These are phyloP conservation scores for Vulpes ferrilata DNA, from an alignment of 2,113 vertebrate species.

Conservation along the genomic window DNA sequence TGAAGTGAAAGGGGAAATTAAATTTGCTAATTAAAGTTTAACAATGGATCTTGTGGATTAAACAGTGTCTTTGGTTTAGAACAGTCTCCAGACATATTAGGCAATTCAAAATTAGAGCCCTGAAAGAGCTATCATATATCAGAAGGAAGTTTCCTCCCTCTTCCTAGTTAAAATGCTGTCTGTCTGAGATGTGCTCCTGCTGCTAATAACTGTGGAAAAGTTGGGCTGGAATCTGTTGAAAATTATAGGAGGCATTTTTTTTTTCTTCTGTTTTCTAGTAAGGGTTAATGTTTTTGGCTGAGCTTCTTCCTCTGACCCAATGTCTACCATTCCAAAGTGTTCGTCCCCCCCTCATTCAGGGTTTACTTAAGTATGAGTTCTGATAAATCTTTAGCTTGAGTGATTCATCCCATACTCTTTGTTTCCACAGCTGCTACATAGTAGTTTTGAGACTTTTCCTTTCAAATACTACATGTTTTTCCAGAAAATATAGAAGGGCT, in stretches of 20 bases:
- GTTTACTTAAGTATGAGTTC: background rate
- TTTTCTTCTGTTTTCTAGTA: background rate
- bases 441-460: background rate
- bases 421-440: background rate
- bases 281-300: background rate
- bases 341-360: background rate
- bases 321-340: background rate
- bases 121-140: background rate
- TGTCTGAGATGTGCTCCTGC: background rate
- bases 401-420: background rate
- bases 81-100: background rate
- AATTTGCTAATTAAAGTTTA: background rate
- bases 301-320: background rate
- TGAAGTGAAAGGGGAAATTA: background rate
- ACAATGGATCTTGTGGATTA: background rate
- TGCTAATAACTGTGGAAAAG: background rate
- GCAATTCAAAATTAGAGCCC: background rate
- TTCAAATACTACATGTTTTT: background rate
- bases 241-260: background rate
- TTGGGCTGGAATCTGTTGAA: background rate
- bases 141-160: background rate
- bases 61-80: background rate
- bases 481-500: background rate
- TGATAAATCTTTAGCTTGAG: background rate
- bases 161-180: background rate